Conservation (phyloP, 53 echinoderm and acorn worm genomes). For the Actinopyga echinites region DNA sequence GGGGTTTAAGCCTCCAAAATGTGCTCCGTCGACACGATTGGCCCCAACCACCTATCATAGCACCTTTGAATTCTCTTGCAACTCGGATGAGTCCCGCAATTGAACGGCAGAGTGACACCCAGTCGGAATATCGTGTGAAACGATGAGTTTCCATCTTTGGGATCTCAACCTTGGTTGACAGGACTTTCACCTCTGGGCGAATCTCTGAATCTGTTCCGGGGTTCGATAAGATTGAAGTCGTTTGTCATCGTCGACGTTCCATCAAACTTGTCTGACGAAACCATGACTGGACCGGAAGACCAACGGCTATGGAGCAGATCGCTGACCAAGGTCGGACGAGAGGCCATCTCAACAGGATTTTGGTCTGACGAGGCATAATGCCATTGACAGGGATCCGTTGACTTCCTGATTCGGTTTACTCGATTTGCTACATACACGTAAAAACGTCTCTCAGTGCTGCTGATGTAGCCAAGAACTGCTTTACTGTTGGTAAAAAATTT, state of each 20-base stretch:
- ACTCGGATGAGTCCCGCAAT: constrained; percentile 33
- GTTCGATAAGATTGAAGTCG: not conserved
- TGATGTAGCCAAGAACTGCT: constrained; percentile 53
- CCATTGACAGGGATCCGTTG: constrained; percentile 36
- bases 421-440: constrained; percentile 61
- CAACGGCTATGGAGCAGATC: constrained; percentile 34
- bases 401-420: constrained; percentile 45
- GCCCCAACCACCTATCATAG: not conserved
- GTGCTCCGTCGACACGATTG: not conserved
- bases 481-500: constrained; percentile 47
- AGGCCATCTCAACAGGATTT: constrained; percentile 49
- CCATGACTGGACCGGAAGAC: not conserved
- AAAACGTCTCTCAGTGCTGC: constrained; percentile 55
- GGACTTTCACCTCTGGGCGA: constrained; percentile 1
- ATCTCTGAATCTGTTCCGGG: constrained; percentile 32
- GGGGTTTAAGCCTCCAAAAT: not conserved
- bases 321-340: constrained; percentile 1
- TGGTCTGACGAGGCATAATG: not conserved
- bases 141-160: constrained; percentile 8
- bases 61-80: not conserved
- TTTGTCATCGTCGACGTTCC: not conserved
- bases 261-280: not conserved
- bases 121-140: constrained; percentile 29
- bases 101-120: not conserved
- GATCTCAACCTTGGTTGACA: not conserved